Conservation (phyloP, 2,113 vertebrate species). For the Alaudala cheleensis region DNA sequence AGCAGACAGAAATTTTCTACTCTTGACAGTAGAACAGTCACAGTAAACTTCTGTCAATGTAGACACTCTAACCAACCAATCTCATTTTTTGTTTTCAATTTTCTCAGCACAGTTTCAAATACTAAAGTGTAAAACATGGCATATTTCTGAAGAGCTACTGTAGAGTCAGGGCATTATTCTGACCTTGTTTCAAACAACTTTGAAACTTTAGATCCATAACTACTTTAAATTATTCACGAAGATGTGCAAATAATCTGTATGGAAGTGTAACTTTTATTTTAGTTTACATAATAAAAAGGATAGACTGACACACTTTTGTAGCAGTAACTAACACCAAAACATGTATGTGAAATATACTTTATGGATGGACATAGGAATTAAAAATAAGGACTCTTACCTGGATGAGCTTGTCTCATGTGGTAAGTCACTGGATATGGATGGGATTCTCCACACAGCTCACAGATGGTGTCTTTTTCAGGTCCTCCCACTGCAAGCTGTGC, state of each 20-base stretch:
- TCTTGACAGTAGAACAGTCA: not conserved
- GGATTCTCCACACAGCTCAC: constrained; percentile 95
- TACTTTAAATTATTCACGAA: not conserved
- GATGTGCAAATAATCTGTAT: not conserved
- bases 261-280: not conserved
- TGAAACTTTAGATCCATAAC: not conserved
- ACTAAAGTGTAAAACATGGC: not conserved
- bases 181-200: not conserved
- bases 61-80: not conserved
- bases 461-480: constrained; percentile 98
- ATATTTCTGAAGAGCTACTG: not conserved
- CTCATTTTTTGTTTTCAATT: not conserved
- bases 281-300: not conserved
- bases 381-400: constrained; percentile 76
- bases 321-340: not conserved
- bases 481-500: constrained; percentile 96
- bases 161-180: not conserved
- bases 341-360: not conserved
- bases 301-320: not conserved
- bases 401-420: constrained; percentile 98
- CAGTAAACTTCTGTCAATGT: not conserved
- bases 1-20: not conserved
- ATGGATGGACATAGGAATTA: not conserved
- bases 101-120: not conserved
- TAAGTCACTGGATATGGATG: constrained; percentile 98